Evolutionary conservation across 2,888 invertebrate genomes (phyloP).

Genomic region (Xanthorhoe spadicearia): DNA sequence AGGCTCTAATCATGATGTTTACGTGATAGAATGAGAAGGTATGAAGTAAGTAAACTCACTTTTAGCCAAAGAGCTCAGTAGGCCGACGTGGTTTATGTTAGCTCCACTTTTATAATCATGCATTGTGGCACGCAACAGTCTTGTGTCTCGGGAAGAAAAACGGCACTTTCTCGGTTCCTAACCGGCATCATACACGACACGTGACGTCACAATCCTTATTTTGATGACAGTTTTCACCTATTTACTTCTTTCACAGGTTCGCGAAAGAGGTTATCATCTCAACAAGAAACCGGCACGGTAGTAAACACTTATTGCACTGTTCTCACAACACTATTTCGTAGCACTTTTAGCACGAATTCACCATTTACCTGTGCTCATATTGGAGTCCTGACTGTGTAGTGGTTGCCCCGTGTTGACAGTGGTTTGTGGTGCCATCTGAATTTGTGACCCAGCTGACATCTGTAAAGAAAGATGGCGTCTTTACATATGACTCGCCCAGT

Average conservation of each 20-base stretch:
- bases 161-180: slow-evolving; percentile 79
- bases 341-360: slow-evolving; percentile 76
- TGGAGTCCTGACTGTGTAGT: slow-evolving; percentile 97
- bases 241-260: slow-evolving; percentile 62
- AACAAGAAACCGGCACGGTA: slow-evolving; percentile 59
- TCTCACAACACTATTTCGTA: slow-evolving; percentile 68
- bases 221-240: slow-evolving; percentile 69
- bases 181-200: slow-evolving; percentile 79
- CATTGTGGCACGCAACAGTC: slow-evolving; percentile 76
- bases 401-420: slow-evolving; percentile 93
- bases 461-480: slow-evolving; percentile 87
- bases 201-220: slow-evolving; percentile 79
- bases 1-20: slow-evolving; percentile 15
- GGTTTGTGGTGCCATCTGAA: slow-evolving; percentile 98
- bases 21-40: slow-evolving; percentile 35
- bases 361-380: slow-evolving; percentile 96
- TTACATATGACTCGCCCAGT: slow-evolving; percentile 83
- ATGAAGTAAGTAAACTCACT: slow-evolving; percentile 70
- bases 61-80: slow-evolving; percentile 78
- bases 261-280: slow-evolving; percentile 62
- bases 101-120: slow-evolving; percentile 80
- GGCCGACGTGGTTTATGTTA: slow-evolving; percentile 78
- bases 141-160: slow-evolving; percentile 70
- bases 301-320: slow-evolving; percentile 76
- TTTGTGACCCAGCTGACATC: slow-evolving; percentile 98